Percentiles rank a stretch among this genome's conserved stretches.
Conservation (phyloP, 2,113 vertebrate species). For the Narcine bancroftii region DNA sequence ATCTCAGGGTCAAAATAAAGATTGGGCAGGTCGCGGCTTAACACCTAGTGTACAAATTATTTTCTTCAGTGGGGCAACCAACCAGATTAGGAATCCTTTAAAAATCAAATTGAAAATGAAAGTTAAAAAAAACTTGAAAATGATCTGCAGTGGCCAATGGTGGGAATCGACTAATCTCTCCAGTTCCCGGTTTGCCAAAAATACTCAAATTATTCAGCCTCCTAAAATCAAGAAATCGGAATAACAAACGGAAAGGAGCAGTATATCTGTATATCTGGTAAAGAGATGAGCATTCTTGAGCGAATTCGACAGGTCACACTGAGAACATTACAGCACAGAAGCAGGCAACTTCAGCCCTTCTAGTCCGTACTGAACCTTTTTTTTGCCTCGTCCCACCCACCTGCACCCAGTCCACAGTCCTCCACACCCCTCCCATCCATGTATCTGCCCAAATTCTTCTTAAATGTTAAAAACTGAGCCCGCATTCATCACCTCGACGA, state of each 20-base stretch:
- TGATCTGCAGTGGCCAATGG: neutral
- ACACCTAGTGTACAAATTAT: constrained; percentile 51
- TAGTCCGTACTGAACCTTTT: too few relatives aligned
- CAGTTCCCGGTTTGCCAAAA: neutral
- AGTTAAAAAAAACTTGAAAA: neutral
- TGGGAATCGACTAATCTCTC: neutral
- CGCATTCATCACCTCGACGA: too few relatives aligned
- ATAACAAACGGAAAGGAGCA: neutral
- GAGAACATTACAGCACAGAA: too few relatives aligned
- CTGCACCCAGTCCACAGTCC: too few relatives aligned
- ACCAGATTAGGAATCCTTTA: constrained; percentile 20
- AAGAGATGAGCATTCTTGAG: neutral
- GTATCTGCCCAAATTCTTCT: too few relatives aligned
- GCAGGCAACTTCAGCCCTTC: too few relatives aligned
- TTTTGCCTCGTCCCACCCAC: too few relatives aligned
- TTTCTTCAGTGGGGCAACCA: constrained; percentile 42
- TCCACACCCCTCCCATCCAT: too few relatives aligned
- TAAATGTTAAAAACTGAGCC: too few relatives aligned
- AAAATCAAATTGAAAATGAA: neutral
- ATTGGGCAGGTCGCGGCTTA: constrained; percentile 43
- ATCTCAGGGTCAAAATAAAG: constrained; percentile 45
- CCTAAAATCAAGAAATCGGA: too few relatives aligned
- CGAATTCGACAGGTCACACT: neutral
- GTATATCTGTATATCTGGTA: constrained; percentile 15
- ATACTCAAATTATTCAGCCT: too few relatives aligned